phyloP scores from a whole-genome alignment of 2,888 invertebrate species.

The Campaea margaritaria region DNA sequence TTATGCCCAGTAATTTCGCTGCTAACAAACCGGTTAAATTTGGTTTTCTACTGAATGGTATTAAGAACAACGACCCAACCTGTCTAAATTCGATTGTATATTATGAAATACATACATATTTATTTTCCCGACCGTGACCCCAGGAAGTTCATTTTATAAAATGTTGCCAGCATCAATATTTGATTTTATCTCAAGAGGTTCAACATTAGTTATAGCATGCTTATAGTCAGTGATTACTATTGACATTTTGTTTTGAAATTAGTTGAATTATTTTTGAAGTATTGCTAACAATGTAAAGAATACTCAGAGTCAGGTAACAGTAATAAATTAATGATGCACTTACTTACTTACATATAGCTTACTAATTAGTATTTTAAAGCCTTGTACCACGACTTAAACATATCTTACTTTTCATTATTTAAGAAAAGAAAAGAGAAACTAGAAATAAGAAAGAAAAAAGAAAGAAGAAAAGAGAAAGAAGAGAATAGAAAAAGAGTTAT shows the following conservation, averaged over 20 bases:
- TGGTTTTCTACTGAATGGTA: background rate
- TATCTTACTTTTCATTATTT: too few species aligned
- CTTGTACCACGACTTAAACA: too few species aligned
- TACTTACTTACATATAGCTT: conserved; percentile 4
- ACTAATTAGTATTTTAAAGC: too few species aligned
- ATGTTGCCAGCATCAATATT: conserved; percentile 5
- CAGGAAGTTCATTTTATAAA: conserved; percentile 14
- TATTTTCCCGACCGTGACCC: conserved; percentile 24
- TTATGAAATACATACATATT: conserved; percentile 12
- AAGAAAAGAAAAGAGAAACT: too few species aligned
- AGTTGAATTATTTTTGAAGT: background rate
- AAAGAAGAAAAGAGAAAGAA: too few species aligned
- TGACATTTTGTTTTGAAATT: conserved; percentile 45
- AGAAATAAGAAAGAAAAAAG: too few species aligned
- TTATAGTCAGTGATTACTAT: conserved; percentile 45
- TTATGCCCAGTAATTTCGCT: too few species aligned
- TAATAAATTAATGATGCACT: background rate
- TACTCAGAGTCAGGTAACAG: background rate
- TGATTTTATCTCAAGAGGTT: conserved; percentile 20
- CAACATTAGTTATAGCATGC: conserved; percentile 15
- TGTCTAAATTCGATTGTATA: conserved; percentile 1
- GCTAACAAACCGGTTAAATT: too few species aligned
- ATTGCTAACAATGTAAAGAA: background rate
- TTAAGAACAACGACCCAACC: background rate
- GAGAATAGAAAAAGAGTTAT: too few species aligned